phyloP scores from a whole-genome alignment of 2,797 vertebrate genomes.

The Sphaeramia orbicularis region DNA sequence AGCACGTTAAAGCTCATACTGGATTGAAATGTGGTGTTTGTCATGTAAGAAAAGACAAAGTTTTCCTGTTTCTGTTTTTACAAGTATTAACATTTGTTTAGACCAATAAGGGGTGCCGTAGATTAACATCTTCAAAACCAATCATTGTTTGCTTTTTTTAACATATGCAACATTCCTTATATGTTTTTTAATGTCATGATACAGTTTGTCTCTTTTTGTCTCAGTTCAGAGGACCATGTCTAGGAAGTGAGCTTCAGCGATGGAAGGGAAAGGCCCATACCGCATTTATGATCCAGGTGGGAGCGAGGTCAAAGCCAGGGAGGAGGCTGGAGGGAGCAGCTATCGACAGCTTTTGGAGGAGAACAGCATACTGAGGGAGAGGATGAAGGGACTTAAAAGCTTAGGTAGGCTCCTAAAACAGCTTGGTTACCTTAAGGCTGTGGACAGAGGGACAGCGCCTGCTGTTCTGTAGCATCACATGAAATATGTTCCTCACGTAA shows the following conservation, averaged over 20 bases:
- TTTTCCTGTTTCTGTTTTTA: background rate
- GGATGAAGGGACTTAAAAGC: constrained; percentile 97
- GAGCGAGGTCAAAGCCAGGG: constrained; percentile 84
- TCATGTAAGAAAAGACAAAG: no score
- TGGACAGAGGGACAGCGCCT: constrained; percentile 12
- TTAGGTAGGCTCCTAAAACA: constrained; percentile 86
- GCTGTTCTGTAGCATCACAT: constrained; percentile 18
- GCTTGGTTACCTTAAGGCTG: constrained; percentile 14
- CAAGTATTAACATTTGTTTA: no score
- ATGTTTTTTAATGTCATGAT: background rate
- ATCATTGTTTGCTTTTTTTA: background rate
- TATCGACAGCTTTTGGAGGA: constrained; percentile 94
- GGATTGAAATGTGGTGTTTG: no score
- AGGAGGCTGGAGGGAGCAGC: constrained; percentile 81
- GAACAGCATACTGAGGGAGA: constrained; percentile 92
- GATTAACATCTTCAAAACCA: no score
- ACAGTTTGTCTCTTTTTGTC: constrained; percentile 20
- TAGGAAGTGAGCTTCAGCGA: constrained; percentile 80
- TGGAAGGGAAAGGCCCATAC: constrained; percentile 97
- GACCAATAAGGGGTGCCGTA: no score
- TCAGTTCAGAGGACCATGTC: constrained; percentile 77
- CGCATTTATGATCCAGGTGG: constrained; percentile 97
- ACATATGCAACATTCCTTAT: background rate
- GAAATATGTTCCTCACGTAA: constrained; percentile 9
- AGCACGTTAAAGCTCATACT: no score